Evolutionary conservation across 1,140 invertebrate species (phyloP).

Genomic region (Caenorhabditis brenneri): DNA sequence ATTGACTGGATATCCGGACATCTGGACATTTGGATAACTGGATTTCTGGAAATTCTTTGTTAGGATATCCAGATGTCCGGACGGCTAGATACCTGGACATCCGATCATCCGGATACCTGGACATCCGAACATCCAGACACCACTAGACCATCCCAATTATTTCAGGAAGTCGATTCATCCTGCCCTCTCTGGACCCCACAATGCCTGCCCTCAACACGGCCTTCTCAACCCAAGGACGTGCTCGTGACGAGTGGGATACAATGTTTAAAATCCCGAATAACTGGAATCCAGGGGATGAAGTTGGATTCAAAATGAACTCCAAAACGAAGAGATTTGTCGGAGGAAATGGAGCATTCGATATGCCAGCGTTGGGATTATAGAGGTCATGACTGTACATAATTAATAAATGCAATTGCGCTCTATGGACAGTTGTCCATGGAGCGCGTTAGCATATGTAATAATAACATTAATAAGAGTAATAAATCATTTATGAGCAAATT

Average conservation of each 20-base stretch:
- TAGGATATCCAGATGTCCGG: too few relatives aligned
- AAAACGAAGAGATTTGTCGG: conserved; percentile 53
- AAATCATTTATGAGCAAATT: background rate
- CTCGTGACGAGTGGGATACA: conserved; percentile 54
- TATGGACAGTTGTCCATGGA: too few relatives aligned
- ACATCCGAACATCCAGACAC: too few relatives aligned
- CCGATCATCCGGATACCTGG: too few relatives aligned
- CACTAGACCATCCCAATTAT: too few relatives aligned
- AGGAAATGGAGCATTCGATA: conserved; percentile 56
- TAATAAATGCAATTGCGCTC: too few relatives aligned
- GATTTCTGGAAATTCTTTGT: too few relatives aligned
- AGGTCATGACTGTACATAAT: too few relatives aligned
- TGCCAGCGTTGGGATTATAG: conserved; percentile 50
- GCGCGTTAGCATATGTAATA: background rate
- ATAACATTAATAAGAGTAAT: background rate
- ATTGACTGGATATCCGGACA: too few relatives aligned
- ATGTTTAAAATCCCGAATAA: conserved; percentile 54
- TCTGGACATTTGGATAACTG: too few relatives aligned
- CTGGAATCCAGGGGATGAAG: conserved; percentile 53
- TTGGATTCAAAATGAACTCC: conserved; percentile 51
- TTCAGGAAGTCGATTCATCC: conserved; percentile 51
- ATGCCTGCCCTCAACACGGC: conserved; percentile 55
- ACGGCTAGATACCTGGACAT: too few relatives aligned
- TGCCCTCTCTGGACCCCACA: conserved; percentile 55
- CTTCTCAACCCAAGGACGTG: conserved; percentile 55